Conservation (phyloP, 2,888 invertebrate species). For the Phortica magna region DNA sequence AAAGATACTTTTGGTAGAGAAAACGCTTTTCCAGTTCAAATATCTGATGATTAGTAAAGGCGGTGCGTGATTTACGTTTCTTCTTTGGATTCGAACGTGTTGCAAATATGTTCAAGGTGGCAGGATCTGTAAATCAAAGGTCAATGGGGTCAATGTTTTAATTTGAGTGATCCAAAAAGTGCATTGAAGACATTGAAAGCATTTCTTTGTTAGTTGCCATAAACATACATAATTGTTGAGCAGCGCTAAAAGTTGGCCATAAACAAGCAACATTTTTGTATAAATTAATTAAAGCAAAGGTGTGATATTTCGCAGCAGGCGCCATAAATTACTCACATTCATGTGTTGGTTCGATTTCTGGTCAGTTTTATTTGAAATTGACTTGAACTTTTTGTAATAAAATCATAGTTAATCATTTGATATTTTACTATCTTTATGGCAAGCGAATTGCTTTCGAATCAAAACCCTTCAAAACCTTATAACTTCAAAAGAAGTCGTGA, state of each 20-base stretch:
- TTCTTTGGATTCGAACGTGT: conserved; percentile 95
- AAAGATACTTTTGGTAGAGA: conserved; percentile 98
- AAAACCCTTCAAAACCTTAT: not conserved
- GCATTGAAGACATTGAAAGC: too few species aligned
- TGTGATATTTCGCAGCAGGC: conserved; percentile 35
- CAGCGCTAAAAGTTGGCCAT: conserved; percentile 19
- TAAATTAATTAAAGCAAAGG: conserved; percentile 40
- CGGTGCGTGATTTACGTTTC: conserved; percentile 97
- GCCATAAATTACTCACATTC: conserved; percentile 16
- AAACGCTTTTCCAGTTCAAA: conserved; percentile 98
- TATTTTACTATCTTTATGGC: conserved; percentile 1
- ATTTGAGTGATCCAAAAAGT: too few species aligned
- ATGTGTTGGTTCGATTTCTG: not conserved
- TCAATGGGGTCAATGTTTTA: too few species aligned
- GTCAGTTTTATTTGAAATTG: not conserved
- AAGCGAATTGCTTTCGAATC: not conserved
- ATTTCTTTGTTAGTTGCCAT: too few species aligned
- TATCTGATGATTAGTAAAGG: conserved; percentile 99
- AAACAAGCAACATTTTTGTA: conserved; percentile 30
- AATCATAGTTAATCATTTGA: conserved; percentile 5
- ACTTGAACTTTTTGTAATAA: too few species aligned
- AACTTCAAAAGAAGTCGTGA: not conserved
- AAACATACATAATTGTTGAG: conserved; percentile 22
- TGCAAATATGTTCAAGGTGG: conserved; percentile 93
- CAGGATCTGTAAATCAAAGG: conserved; percentile 83